Evolutionary conservation across 2,888 invertebrate species (phyloP).

Genomic region (Synergus gifuensis): DNA sequence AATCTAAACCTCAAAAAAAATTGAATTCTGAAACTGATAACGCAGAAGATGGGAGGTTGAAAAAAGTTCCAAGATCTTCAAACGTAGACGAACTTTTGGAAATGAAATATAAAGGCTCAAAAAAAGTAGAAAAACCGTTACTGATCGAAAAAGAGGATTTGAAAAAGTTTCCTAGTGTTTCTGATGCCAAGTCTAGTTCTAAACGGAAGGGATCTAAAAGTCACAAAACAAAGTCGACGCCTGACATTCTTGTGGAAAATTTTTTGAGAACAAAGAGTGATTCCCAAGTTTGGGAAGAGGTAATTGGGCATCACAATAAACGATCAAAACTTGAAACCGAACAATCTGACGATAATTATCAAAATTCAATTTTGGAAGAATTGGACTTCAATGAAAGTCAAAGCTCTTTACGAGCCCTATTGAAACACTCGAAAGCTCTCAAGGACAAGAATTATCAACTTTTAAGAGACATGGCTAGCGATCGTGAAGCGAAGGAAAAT

Average conservation of each 20-base stretch:
- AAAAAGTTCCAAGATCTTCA: neutral
- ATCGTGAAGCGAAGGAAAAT: conserved; percentile 66
- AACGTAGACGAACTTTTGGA: neutral
- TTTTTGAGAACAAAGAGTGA: conserved; percentile 62
- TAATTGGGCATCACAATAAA: conserved; percentile 65
- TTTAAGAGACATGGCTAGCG: conserved; percentile 66
- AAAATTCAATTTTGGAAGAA: conserved; percentile 65
- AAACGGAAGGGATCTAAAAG: conserved; percentile 71
- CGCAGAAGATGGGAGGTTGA: conserved; percentile 4
- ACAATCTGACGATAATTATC: conserved; percentile 59
- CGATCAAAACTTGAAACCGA: conserved; percentile 68
- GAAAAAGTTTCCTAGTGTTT: conserved; percentile 63
- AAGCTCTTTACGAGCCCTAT: conserved; percentile 67
- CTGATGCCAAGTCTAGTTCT: conserved; percentile 63
- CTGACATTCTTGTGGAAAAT: conserved; percentile 63
- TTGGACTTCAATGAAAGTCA: conserved; percentile 70
- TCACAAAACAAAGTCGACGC: conserved; percentile 65
- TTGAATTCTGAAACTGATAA: conserved; percentile 2
- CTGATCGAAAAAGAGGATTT: conserved; percentile 60
- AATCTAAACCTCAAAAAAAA: neutral
- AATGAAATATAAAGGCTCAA: conserved; percentile 54
- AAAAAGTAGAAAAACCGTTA: conserved; percentile 60
- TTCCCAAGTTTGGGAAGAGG: conserved; percentile 63
- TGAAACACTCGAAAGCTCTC: conserved; percentile 69
- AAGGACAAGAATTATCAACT: conserved; percentile 69